Evolutionary conservation across 2,797 vertebrate species (phyloP).

Genomic region (Mormyrops boulengeri): DNA sequence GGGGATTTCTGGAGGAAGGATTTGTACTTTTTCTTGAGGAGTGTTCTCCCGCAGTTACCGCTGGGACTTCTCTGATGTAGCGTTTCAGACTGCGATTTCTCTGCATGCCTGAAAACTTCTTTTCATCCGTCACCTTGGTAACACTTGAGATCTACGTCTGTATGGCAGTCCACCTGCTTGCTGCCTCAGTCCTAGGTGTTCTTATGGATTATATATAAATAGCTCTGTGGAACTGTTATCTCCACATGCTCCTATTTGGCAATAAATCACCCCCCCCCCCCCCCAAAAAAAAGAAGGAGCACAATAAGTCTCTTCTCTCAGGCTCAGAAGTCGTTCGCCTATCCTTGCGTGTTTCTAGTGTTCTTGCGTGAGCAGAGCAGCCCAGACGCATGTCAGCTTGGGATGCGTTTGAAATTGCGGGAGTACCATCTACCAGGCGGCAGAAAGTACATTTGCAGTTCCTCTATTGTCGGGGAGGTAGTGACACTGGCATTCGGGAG

Average conservation of each 20-base stretch:
- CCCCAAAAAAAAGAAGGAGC: background rate
- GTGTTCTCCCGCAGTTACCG: background rate
- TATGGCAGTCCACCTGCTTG: slow-evolving; percentile 24
- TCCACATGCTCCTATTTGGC: slow-evolving; percentile 18
- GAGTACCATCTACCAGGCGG: background rate
- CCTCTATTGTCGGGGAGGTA: background rate
- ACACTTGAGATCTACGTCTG: slow-evolving; percentile 25
- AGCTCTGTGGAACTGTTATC: slow-evolving; percentile 16
- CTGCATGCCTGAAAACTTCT: background rate
- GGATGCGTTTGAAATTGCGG: background rate
- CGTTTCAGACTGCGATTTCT: slow-evolving; percentile 22
- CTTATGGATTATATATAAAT: slow-evolving; percentile 19
- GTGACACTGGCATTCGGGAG: background rate
- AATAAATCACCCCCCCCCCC: slow-evolving; percentile 22
- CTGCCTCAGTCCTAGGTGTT: background rate
- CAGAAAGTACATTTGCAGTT: background rate
- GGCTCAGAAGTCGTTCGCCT: slow-evolving; percentile 9
- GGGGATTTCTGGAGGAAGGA: background rate
- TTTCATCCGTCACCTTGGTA: slow-evolving; percentile 18
- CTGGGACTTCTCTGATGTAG: background rate
- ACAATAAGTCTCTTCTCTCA: slow-evolving; percentile 24
- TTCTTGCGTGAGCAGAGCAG: background rate
- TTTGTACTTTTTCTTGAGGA: background rate
- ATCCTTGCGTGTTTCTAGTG: background rate
- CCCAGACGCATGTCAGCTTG: background rate